Base-by-base conservation (phyloP, 2,113 vertebrate species). In the Phaetusa simplex region DNA sequence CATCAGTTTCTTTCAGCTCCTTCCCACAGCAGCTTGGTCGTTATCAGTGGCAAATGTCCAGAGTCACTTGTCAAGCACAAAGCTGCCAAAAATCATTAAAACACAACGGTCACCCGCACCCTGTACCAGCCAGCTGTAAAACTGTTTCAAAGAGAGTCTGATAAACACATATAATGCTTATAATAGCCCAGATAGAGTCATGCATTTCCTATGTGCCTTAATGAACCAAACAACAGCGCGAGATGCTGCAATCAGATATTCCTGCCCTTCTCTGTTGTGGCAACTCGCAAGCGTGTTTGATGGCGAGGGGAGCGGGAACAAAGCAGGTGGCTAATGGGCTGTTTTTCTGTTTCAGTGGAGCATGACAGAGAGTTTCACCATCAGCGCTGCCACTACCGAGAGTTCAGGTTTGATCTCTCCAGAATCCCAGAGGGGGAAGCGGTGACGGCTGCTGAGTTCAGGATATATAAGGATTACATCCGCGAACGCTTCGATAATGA, bases 321-420 rank as follows among this genome's bases (percentile, higher is more conserved):
- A 95, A 96, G 96, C 95, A 85, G 93, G 94, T 93, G 94, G 64
- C 80, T 95, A 93, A 97, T 86, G 90, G 89, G 87, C 95, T 92
- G 95, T 61, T 92, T 92, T 97, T 89, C 94, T 97, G 79, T 97
- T 82, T 24, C 91, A 99, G 99, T 99, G 95, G 99, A 99, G 72
- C 98, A 98, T 34, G 99, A 99, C 95, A 98, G 97, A 76, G 99
- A 99, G 88, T 98, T 98, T 72, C 98, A 98, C 95, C 98, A 98
- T 71, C 99, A 99, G 38, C 98, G 98, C 83, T 99, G 98, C 89
- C 98, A 99, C 97, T 98, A 98, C 45, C 98, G 98, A 38, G 99
- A 99, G 93, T 99, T 99, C 97, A 98, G 98, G 30, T 99, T 99
- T 19, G 99, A 99, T 82, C 98, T 99, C 24, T 99, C 99, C 58